Base-by-base conservation (phyloP, 2,888 invertebrate species). In the Megaustenia siamemsis region DNA sequence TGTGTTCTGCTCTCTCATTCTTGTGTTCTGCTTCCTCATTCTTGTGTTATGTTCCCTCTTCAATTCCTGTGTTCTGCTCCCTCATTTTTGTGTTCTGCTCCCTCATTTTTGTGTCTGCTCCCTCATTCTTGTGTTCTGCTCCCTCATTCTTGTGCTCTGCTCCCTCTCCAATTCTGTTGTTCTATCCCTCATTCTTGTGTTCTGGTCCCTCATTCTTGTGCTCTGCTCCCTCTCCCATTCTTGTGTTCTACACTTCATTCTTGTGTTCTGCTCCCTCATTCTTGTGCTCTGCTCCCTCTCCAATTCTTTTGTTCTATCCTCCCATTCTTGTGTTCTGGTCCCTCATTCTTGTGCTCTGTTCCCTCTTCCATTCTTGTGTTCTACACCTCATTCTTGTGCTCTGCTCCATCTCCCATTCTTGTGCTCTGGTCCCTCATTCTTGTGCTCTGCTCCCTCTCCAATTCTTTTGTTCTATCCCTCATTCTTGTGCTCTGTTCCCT, bases 241-340 rank as follows among this genome's bases (percentile, higher is more conserved):
- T 78, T 35, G 60, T 43, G 60, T 35, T 63, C 63, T 78, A 60
- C 38, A 60, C 63, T 63, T 78, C 18, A 63, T 45, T 63, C 60
- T 35, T 40, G 60, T 63, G 18, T 40, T 78, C 78, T 78, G 38
- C 35, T 45, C 38, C 78, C 40, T 40, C 63, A 60, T 78, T 43
- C n/a, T 35, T 40, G n/a, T n/a, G n/a, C n/a, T n/a, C n/a, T n/a
- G n/a, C n/a, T n/a, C n/a, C n/a, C n/a, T n/a, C n/a, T n/a, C 40
- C n/a, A n/a, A 12, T 38, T 40, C 78, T 63, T 18, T 53, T 56
- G 28, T 28, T 38, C 32, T 38, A 15, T 35, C 21, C 71, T 35
- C 43, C 38, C 43, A 15, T 35, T 40, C 8, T 38, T 32, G 10
- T 35, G n/a, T n/a, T n/a, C n/a, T n/a, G n/a, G n/a, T n/a, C n/a